These are phyloP conservation scores for Calidris pugnax DNA, from an alignment of 2,113 vertebrate genomes.

Conservation along the genomic window DNA sequence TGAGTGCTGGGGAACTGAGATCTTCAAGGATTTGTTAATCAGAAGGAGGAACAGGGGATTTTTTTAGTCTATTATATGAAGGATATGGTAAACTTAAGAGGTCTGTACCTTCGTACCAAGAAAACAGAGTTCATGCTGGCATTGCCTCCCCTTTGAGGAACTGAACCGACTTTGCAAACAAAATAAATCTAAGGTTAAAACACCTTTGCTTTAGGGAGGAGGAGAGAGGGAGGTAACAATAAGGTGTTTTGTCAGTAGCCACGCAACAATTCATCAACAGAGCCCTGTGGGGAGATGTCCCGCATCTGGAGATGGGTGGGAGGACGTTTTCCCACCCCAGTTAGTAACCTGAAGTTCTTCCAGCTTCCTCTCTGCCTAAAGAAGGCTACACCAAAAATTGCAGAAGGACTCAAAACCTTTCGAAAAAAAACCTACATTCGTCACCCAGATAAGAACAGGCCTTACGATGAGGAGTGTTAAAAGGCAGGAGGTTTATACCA, in stretches of 20 bases:
- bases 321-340: not conserved
- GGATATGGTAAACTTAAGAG: not conserved
- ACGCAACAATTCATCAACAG: not conserved
- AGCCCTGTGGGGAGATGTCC: not conserved
- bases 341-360: not conserved
- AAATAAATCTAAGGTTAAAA: not conserved
- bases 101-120: not conserved
- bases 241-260: not conserved
- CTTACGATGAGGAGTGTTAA: not conserved
- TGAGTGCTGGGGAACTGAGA: not conserved
- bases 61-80: not conserved
- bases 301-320: not conserved
- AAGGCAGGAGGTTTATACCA: not conserved
- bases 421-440: not conserved
- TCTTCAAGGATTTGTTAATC: not conserved
- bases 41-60: not conserved
- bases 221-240: not conserved
- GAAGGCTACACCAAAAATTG: not conserved
- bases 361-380: not conserved
- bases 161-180: not conserved
- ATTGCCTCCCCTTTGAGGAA: not conserved
- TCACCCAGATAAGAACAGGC: not conserved
- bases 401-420: not conserved
- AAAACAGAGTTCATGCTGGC: not conserved
- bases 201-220: not conserved